Evolutionary conservation across 1,140 invertebrate species (phyloP).

Genomic region (Papilio dardanus): DNA sequence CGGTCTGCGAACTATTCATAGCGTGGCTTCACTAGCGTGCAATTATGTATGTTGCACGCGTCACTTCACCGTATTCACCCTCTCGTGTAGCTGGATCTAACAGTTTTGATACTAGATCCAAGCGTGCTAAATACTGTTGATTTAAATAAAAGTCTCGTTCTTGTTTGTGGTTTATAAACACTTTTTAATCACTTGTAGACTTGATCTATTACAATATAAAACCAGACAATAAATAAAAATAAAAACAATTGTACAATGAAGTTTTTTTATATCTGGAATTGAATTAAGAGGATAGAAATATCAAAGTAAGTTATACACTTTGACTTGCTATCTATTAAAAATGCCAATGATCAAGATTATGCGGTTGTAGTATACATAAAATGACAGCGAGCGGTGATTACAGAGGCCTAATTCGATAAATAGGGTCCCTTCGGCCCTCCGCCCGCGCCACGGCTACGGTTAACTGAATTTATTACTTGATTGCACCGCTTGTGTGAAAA

Average conservation of each 20-base stretch:
- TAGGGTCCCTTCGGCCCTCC: conserved; percentile 56
- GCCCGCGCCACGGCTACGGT: conserved; percentile 46
- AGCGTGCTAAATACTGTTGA: too few species aligned
- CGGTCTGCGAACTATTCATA: conserved; percentile 39
- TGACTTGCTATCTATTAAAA: neutral
- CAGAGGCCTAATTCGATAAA: conserved; percentile 76
- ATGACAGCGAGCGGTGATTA: conserved; percentile 71
- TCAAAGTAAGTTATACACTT: neutral
- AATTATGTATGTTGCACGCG: conserved; percentile 60
- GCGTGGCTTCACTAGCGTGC: conserved; percentile 38
- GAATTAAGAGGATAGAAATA: neutral
- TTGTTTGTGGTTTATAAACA: too few species aligned
- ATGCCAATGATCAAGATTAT: conserved; percentile 49
- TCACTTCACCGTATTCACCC: conserved; percentile 53
- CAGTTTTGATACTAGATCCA: conserved; percentile 44
- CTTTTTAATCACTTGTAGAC: too few species aligned
- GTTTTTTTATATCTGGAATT: too few species aligned
- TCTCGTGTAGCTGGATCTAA: conserved; percentile 29
- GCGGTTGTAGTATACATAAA: conserved; percentile 37
- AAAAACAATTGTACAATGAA: too few species aligned
- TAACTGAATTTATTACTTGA: conserved; percentile 73
- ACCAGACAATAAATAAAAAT: too few species aligned
- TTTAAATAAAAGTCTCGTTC: too few species aligned
- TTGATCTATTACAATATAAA: too few species aligned
- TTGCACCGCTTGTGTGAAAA: conserved; percentile 64